Evolutionary conservation across 53 echinoderm and acorn worm genomes (phyloP), one percentile per base, ranked within the genome.

Genomic region (Holothuria scabra): DNA sequence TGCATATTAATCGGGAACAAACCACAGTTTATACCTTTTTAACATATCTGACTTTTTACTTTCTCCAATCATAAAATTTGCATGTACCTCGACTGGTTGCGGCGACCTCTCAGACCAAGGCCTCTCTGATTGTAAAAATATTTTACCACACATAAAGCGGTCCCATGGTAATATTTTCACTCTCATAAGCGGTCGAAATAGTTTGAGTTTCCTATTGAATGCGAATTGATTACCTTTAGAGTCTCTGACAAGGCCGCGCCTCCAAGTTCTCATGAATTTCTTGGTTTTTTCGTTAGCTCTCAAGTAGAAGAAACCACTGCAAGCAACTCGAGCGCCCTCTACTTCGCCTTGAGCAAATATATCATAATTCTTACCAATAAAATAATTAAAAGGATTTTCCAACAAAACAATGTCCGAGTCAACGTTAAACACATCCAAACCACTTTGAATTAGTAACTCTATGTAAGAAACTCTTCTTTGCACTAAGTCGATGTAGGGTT

Each of bases 361-460:
- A 60, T 60, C 61, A 26, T 22, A 22, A 1, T 26, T 26, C 8
- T 22, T 60, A 60, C 12, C 61, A 41, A 2, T 41, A 26, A 60
- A 60, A 60, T 60, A 60, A 6, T 26, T 60, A 20, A 60, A 60
- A 23, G 61, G 61, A 26, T 60, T 26, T 22, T 26, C 61, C 26
- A 60, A 26, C 22, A 60, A 5, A 60, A 60, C 61, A 26, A 60
- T 60, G 8, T 60, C 61, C 61, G 61, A 60, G 61, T 60, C 61
- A 60, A 60, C 26, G 26, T 60, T 23, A 26, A 60, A 26, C 22
- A 60, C 61, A 60, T 60, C 61, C 61, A 60, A 11, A 1, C 61
- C 61, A 26, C 26, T 60, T 26, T 60, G 22, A 0, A 60, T 26
- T 26, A 60, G 6, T 26, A 60, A 60, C 26, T 60, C 61, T 26